Base-by-base conservation (phyloP, 1,140 invertebrate species). In the Carcinoscorpius rotundicauda region DNA sequence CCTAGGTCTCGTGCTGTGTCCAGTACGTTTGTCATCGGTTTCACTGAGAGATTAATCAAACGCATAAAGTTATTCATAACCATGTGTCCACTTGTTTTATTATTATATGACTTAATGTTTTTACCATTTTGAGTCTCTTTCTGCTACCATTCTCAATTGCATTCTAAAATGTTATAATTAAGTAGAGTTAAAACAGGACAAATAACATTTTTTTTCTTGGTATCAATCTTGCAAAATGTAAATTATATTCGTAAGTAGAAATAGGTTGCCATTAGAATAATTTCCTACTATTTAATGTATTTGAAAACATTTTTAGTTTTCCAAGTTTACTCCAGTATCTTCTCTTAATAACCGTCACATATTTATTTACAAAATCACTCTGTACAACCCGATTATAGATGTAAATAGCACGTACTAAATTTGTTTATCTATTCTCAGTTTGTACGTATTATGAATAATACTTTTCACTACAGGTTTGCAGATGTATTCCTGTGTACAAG, bases 1-100 rank as follows among this genome's bases (percentile, higher is more conserved):
- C 78, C 78, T 4, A 81, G 68, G n/a, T 79, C 74, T 52, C 74
- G 64, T 0, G 79, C 78, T 6, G 81, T 82, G 52, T 78, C 76
- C 67, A 81, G 61, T 3, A 82, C 69, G 69, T 81, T 77, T 58
- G 73, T 76, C 63, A 82, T 70, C 3, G 78, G 77, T 69, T 80
- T 81, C 10, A 80, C 81, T 82, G 71, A 51, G 68, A 63, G 64
- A 68, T n/a, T 29, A 1, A 29, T 29, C 60, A 68, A 56, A 62
- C 49, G 29, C 6, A 52, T 29, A 29, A 29, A 29, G 2, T 29
- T 29, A 29, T 29, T 29, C 29, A 29, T 29, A 29, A 29, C 29
- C 29, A 2, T 29, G 29, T 29, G 29, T 29, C 29, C 2, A 29
- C 29, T 29, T 29, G 29, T 29, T 29, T 29, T 0, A 29, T 29